phyloP scores from a whole-genome alignment of 2,797 vertebrate genomes.

The Danio jaintianensis region DNA sequence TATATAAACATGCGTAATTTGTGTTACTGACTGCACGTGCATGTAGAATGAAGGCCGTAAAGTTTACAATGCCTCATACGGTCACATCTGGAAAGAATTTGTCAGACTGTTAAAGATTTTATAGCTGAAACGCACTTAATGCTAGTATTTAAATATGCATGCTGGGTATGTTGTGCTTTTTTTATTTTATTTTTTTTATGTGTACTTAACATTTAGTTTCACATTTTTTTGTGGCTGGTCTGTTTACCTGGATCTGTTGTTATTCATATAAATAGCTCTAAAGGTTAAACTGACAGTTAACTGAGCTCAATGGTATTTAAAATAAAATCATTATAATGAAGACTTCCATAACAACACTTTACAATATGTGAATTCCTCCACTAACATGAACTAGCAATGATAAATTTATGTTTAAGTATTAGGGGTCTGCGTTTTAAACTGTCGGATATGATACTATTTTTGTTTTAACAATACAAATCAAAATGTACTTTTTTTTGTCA shows the following conservation, averaged over 20 bases:
- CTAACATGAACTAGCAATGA: no score
- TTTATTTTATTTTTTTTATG: no score
- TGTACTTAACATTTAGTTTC: background rate
- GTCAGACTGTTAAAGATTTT: slow-evolving; percentile 64
- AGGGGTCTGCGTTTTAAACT: no score
- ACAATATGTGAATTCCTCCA: no score
- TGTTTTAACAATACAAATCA: no score
- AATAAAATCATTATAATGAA: background rate
- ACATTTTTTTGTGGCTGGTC: background rate
- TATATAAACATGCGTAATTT: slow-evolving; percentile 24
- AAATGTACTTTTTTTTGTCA: no score
- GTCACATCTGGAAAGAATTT: slow-evolving; percentile 70
- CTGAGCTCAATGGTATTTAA: no score
- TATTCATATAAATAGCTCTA: background rate
- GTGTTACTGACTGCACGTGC: slow-evolving; percentile 68
- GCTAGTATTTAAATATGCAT: background rate
- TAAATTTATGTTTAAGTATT: no score
- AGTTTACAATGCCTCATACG: slow-evolving; percentile 66
- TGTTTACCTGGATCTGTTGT: background rate
- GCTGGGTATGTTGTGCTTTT: background rate
- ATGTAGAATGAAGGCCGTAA: slow-evolving; percentile 64
- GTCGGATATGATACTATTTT: no score
- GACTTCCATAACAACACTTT: no score
- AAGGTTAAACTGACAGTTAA: background rate
- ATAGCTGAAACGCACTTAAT: background rate